Base-by-base conservation (phyloP, 2,888 invertebrate genomes). In the Rhingia campestris region DNA sequence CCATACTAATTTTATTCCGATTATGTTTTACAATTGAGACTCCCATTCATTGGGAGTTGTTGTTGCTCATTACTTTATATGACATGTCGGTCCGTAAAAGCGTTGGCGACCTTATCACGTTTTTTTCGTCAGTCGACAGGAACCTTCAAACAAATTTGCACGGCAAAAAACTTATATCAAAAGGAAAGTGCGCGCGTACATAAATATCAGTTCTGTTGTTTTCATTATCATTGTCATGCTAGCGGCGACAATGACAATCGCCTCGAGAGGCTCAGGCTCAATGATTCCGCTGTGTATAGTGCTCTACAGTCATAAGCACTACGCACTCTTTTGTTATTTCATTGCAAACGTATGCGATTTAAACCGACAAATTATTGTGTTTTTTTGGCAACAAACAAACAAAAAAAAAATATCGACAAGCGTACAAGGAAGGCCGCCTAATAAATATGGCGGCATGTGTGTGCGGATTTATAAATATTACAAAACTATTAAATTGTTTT, bases 41-140 rank as follows among this genome's bases (percentile, higher is more conserved):
- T 30, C 58, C 43, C 37, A 69, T 59, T 47, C 35, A 53, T 67
- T 45, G 61, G 51, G n/a, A n/a, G 30, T 51, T 64, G 63, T 35
- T 51, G 61, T 73, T 77, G 45, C 47, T 53, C 72, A 69, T 73
- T 69, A 53, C 59, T 77, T 73, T 73, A 67, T 73, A 77, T 61
- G 59, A 76, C 67, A 76, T 84, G 74, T 84, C 84, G 74, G 76
- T 69, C 66, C 47, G 53, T 49, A 61, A 58, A 54, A 22, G 51
- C 56, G 75, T 45, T 61, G 61, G 81, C 47, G 85, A 76, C 85
- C 85, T 85, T 85, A 85, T 85, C 85, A 85, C 85, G 85, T 85
- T 72, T 66, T 70, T 74, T 84, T 84, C 66, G 66, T 59, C n/a
- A 75, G 39, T 45, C 59, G 69, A 59, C 66, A 70, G 80, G 84